Evolutionary conservation across 2,797 vertebrate genomes (phyloP).

Genomic region (Psittacula derbiana): DNA sequence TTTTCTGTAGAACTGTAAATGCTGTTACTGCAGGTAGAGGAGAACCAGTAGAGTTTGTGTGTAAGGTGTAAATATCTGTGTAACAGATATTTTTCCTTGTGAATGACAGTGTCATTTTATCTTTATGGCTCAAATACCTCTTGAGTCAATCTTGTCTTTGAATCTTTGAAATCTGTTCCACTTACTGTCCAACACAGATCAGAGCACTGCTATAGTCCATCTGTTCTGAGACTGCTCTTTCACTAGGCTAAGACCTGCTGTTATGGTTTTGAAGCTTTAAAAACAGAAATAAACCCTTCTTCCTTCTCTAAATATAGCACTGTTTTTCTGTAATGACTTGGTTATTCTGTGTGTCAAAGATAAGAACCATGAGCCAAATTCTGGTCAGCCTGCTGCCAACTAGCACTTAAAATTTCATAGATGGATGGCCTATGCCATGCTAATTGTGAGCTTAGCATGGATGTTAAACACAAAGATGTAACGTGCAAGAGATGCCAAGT

Average conservation of each 20-base stretch:
- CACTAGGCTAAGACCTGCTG: slow-evolving; percentile 9
- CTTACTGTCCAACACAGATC: slow-evolving; percentile 22
- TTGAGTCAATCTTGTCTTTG: neutral
- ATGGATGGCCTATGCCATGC: slow-evolving; percentile 12
- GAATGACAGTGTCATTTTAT: neutral
- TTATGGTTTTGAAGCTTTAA: neutral
- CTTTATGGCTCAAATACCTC: neutral
- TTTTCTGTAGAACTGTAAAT: neutral
- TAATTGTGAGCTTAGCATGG: slow-evolving; percentile 16
- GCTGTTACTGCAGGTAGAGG: neutral
- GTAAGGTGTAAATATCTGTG: neutral
- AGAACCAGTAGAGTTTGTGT: neutral
- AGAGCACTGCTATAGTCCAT: slow-evolving; percentile 7
- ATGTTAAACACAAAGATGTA: slow-evolving; percentile 32
- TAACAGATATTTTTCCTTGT: neutral
- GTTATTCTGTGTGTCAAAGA: slow-evolving; percentile 51
- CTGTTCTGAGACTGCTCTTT: slow-evolving; percentile 38
- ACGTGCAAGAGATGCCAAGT: slow-evolving; percentile 7
- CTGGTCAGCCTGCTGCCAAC: slow-evolving; percentile 44
- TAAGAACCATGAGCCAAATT: slow-evolving; percentile 45
- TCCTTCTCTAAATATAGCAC: slow-evolving; percentile 14
- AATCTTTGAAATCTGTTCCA: neutral
- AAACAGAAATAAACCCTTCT: slow-evolving; percentile 27
- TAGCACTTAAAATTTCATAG: slow-evolving; percentile 48
- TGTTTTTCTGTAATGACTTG: slow-evolving; percentile 19